Conservation (phyloP, 2,888 invertebrate species). For the Pollenia angustigena region DNA sequence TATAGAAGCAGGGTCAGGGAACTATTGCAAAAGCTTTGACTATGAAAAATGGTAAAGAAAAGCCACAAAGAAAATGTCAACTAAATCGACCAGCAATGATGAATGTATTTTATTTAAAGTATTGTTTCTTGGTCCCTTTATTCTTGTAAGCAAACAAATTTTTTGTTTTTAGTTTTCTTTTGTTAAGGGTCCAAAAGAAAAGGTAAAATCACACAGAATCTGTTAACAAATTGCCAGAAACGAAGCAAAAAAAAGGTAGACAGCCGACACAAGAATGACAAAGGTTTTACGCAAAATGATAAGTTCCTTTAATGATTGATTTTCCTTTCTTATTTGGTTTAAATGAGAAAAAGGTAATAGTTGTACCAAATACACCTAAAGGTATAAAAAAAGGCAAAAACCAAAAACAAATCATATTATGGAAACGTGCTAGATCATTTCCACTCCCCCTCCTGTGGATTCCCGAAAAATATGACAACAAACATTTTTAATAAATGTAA, state of each 20-base stretch:
- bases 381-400: neutral
- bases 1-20: slow-evolving; percentile 12
- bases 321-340: neutral
- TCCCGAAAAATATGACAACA: neutral
- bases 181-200: slow-evolving; percentile 12
- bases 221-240: slow-evolving; percentile 36
- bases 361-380: neutral
- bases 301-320: slow-evolving; percentile 18
- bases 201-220: slow-evolving; percentile 7
- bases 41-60: neutral
- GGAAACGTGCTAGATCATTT: no score
- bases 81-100: slow-evolving; percentile 45
- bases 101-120: slow-evolving; percentile 25
- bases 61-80: slow-evolving; percentile 19
- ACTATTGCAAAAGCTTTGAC: neutral
- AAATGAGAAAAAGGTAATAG: neutral
- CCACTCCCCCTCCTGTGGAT: no score
- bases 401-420: neutral
- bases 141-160: no score
- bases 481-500: slow-evolving; percentile 8
- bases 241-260: neutral
- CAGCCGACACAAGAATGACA: neutral
- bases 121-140: neutral
- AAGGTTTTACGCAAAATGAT: slow-evolving; percentile 17
- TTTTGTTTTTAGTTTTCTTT: neutral